phyloP scores from a whole-genome alignment of 2,888 invertebrate species.

The Meiosimyza platycephala region DNA sequence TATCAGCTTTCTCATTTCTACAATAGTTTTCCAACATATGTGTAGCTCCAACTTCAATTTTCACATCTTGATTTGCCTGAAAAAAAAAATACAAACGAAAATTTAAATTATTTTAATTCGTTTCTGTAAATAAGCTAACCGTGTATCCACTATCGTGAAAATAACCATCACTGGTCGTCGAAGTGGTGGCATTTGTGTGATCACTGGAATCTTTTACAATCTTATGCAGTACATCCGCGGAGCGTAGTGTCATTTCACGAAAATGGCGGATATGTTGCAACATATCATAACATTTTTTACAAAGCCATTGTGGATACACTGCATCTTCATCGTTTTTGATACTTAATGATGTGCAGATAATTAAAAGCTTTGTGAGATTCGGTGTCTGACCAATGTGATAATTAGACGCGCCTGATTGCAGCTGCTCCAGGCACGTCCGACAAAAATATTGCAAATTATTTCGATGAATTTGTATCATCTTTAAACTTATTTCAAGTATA shows the following conservation, averaged over 20 bases:
- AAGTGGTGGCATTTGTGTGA: not conserved
- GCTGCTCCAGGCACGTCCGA: constrained; percentile 14
- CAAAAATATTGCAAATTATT: constrained; percentile 22
- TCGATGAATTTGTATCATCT: constrained; percentile 6
- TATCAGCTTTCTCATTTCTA: no score
- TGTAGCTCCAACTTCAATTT: constrained; percentile 3
- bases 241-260: constrained; percentile 16
- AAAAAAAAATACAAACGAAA: no score
- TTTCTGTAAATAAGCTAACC: no score
- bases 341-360: constrained; percentile 11
- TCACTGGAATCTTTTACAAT: not conserved
- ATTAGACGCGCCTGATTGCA: not conserved
- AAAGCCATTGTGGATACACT: constrained; percentile 15
- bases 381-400: constrained; percentile 22
- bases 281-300: constrained; percentile 5
- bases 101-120: no score
- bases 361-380: constrained; percentile 8
- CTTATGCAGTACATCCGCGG: not conserved
- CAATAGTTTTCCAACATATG: no score
- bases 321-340: constrained; percentile 5
- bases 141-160: no score
- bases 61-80: no score
- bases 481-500: not conserved
- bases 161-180: no score
- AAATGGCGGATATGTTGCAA: constrained; percentile 12